Conservation (phyloP, 2,113 vertebrate species). For the Chaetodon trifascialis region DNA sequence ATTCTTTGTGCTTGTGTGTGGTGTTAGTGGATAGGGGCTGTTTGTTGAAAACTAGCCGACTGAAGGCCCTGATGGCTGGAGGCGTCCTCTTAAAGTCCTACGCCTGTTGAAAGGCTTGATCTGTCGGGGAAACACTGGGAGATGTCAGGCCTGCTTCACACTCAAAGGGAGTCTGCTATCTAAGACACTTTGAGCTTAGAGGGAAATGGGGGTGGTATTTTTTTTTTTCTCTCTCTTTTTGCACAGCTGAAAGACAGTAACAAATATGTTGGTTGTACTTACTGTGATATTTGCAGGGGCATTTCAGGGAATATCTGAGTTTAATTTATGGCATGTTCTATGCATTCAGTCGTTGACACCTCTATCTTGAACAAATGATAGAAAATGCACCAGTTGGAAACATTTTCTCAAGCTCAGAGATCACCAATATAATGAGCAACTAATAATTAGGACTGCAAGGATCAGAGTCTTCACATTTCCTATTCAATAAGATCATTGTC, state of each 20-base stretch:
- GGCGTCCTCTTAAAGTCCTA: slow-evolving; percentile 70
- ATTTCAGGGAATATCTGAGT: slow-evolving; percentile 24
- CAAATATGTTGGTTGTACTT: slow-evolving; percentile 49
- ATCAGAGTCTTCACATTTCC: slow-evolving; percentile 1
- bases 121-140: slow-evolving; percentile 73
- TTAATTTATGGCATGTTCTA: slow-evolving; percentile 15
- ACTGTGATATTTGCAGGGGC: slow-evolving; percentile 46
- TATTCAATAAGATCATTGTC: neutral
- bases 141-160: slow-evolving; percentile 70
- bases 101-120: slow-evolving; percentile 73
- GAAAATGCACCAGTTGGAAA: slow-evolving; percentile 1
- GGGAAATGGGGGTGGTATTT: slow-evolving; percentile 55
- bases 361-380: neutral
- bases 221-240: slow-evolving; percentile 31
- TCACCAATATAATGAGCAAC: slow-evolving; percentile 24
- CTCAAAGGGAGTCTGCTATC: slow-evolving; percentile 69
- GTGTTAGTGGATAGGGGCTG: slow-evolving; percentile 52
- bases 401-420: slow-evolving; percentile 8
- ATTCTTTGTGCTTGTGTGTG: slow-evolving; percentile 63
- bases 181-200: slow-evolving; percentile 66
- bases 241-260: slow-evolving; percentile 38
- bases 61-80: slow-evolving; percentile 68
- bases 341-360: slow-evolving; percentile 4
- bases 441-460: neutral
- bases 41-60: slow-evolving; percentile 66